These are phyloP conservation scores for Camelus dromedarius DNA, from an alignment of 2,113 vertebrate species.

Conservation along the genomic window DNA sequence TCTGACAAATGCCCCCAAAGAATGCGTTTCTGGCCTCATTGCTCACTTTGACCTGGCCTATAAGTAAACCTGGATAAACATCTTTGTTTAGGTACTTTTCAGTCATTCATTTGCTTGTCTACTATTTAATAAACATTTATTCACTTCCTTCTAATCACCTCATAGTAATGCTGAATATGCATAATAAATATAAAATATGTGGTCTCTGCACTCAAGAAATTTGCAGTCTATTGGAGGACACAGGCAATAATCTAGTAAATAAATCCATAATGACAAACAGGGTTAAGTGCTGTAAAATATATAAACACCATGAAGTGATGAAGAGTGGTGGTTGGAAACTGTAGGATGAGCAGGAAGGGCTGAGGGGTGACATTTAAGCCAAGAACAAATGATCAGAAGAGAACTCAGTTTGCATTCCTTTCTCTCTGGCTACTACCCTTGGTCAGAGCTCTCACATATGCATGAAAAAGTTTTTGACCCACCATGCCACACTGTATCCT, in stretches of 20 bases:
- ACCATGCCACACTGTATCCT: not conserved
- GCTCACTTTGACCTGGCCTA: not conserved
- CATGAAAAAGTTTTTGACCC: not conserved
- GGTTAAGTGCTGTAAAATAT: not conserved
- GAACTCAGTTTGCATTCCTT: not conserved
- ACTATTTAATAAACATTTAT: not conserved
- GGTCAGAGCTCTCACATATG: not conserved
- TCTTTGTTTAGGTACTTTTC: not conserved
- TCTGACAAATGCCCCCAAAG: not conserved
- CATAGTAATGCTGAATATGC: not conserved
- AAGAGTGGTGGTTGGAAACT: not conserved
- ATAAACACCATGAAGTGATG: not conserved
- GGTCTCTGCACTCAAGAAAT: not conserved
- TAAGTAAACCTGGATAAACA: not conserved
- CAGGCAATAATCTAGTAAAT: not conserved
- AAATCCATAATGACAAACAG: not conserved
- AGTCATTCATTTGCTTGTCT: not conserved
- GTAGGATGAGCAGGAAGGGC: not conserved
- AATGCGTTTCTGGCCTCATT: not conserved
- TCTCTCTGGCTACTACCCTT: not conserved
- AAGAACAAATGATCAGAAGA: not conserved
- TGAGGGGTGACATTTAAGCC: not conserved
- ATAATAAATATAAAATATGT: not conserved
- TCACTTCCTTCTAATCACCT: not conserved
- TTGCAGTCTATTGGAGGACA: not conserved